Base-by-base conservation (phyloP, 2,888 invertebrate genomes). In the Marasmarcha lunaedactyla region DNA sequence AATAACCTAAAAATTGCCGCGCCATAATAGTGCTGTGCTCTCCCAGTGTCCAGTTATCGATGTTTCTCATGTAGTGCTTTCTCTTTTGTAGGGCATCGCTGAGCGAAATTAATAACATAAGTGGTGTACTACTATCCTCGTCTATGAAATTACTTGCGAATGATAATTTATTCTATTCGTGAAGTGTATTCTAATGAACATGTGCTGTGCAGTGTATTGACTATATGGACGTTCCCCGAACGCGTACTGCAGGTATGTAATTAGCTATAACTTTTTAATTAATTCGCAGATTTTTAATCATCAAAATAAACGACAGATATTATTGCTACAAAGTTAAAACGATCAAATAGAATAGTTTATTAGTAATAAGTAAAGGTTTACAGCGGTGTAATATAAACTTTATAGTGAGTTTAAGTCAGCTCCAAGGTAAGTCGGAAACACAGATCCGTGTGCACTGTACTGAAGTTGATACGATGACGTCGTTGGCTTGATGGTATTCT, bases 61-160 rank as follows among this genome's bases (percentile, higher is more conserved):
- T 67, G 53, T 58, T 72, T 66, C 10, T 30, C 30, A 65, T 68
- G 64, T 60, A 55, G 54, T 53, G 53, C 65, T 71, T 78, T 77
- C 71, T 77, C 74, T 79, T 78, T 79, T 74, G 73, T 83, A 83
- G 83, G 83, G 79, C 74, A 81, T 74, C 67, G 79, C 78, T 72
- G 81, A 69, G 69, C 70, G 81, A 81, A 78, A 76, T 77, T 71
- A 76, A 74, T 79, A 81, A 78, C 74, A 73, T 83, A 71, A 83
- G 81, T 81, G 74, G 76, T 78, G 81, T 81, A 71, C 69, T 81
- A 71, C 69, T 83, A 55, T 77, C 79, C 43, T 77, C 81, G 57
- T 76, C 83, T 53, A 79, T 83, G 68, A 81, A 81, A 73, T 79
- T 83, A 52, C 79, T 83, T 81, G 79, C 79, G 81, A 83, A 73